These are phyloP conservation scores for Calliopsis andreniformis DNA, from an alignment of 1,140 invertebrate genomes.

Conservation along the genomic window DNA sequence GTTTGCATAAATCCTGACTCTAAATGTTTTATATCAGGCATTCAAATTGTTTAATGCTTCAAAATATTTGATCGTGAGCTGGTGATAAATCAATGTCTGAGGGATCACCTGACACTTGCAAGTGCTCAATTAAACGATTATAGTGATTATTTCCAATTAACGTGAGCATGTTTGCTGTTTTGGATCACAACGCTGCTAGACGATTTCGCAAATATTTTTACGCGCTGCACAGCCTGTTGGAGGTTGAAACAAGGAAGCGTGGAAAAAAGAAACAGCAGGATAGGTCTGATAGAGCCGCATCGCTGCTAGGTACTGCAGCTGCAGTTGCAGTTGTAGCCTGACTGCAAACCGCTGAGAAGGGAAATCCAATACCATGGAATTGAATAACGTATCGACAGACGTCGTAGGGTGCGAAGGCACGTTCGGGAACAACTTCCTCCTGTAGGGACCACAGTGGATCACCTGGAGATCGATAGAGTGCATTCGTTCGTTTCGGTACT, in stretches of 20 bases:
- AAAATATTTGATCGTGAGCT: no score
- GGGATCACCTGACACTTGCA: no score
- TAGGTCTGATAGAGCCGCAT: constrained; percentile 34
- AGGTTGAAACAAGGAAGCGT: background rate
- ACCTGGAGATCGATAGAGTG: constrained; percentile 45
- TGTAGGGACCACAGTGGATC: constrained; percentile 44
- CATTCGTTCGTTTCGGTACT: constrained; percentile 15
- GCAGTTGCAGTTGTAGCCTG: constrained; percentile 41
- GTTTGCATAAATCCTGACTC: background rate
- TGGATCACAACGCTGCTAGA: no score
- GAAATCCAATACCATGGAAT: constrained; percentile 62
- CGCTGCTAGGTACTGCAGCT: constrained; percentile 22
- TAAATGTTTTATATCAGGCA: background rate
- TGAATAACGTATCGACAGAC: constrained; percentile 69
- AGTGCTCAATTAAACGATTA: background rate
- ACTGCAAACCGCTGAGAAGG: constrained; percentile 40
- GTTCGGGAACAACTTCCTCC: constrained; percentile 61
- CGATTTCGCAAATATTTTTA: constrained; percentile 31
- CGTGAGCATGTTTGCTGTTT: no score
- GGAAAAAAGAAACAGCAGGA: constrained; percentile 8
- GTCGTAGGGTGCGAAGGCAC: constrained; percentile 60
- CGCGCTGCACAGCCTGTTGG: background rate
- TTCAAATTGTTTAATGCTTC: no score
- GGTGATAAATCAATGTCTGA: no score
- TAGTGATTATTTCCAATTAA: no score